These are phyloP conservation scores for Pachyseris speciosa DNA, from an alignment of 64 coral and sea anemone genomes.

Conservation along the genomic window DNA sequence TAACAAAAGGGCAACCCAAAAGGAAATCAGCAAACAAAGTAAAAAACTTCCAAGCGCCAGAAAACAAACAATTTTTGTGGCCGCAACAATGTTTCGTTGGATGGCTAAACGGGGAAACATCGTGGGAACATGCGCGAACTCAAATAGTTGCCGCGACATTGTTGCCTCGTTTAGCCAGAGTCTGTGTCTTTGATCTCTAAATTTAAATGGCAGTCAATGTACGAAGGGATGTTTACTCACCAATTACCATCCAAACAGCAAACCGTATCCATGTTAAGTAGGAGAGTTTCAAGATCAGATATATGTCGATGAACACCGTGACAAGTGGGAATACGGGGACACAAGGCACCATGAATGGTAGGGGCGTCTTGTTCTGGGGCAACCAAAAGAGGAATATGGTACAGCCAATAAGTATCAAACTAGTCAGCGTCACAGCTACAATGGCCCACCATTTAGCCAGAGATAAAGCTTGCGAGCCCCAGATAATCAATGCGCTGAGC, in stretches of 20 bases:
- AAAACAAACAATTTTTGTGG: too few relatives aligned
- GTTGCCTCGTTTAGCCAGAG: too few relatives aligned
- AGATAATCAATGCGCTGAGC: background rate
- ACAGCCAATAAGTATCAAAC: background rate
- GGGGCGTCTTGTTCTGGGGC: constrained; percentile 6
- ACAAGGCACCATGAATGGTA: constrained; percentile 17
- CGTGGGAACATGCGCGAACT: too few relatives aligned
- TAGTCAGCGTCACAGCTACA: background rate
- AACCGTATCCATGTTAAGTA: constrained; percentile 12
- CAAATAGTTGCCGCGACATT: too few relatives aligned
- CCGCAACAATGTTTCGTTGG: too few relatives aligned
- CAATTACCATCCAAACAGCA: constrained; percentile 32
- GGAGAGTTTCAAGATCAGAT: constrained; percentile 18
- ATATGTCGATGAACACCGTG: constrained; percentile 10
- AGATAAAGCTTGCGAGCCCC: background rate
- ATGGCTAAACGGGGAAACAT: too few relatives aligned
- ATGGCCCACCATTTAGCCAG: constrained; percentile 28
- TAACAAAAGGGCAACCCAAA: too few relatives aligned
- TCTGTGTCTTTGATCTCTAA: too few relatives aligned
- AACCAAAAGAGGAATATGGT: background rate
- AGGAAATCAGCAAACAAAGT: too few relatives aligned
- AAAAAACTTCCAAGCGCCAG: too few relatives aligned
- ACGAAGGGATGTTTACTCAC: too few relatives aligned
- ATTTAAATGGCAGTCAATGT: too few relatives aligned
- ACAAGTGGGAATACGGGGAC: background rate